phyloP scores from a whole-genome alignment of 2,888 invertebrate species.

The Sisyra nigra region DNA sequence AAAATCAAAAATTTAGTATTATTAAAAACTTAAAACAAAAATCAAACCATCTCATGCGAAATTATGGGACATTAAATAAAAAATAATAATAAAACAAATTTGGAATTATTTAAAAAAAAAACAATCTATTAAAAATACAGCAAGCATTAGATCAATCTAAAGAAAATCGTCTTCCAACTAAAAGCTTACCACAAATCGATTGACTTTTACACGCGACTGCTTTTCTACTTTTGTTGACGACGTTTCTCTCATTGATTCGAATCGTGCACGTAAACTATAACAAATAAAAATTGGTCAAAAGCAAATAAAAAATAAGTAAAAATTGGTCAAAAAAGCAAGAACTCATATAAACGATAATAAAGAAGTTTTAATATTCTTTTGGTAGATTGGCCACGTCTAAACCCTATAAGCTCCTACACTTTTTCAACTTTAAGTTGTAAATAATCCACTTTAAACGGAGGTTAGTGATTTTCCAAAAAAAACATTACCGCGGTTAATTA shows the following conservation, averaged over 20 bases:
- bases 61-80: neutral
- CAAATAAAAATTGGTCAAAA: constrained; percentile 6
- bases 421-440: too few species aligned
- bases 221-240: constrained; percentile 30
- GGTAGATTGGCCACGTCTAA: too few species aligned
- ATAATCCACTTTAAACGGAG: too few species aligned
- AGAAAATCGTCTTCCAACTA: neutral
- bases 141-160: neutral
- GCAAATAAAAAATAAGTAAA: too few species aligned
- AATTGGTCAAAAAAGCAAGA: neutral
- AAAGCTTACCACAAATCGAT: constrained; percentile 78
- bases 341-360: too few species aligned
- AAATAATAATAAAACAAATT: constrained; percentile 1
- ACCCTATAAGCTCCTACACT: too few species aligned
- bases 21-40: neutral
- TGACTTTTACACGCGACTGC: constrained; percentile 53
- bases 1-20: neutral
- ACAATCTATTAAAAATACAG: constrained; percentile 1
- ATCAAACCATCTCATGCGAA: constrained; percentile 5
- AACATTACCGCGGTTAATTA: too few species aligned
- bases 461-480: too few species aligned
- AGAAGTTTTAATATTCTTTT: too few species aligned
- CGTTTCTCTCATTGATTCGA: constrained; percentile 64
- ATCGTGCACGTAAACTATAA: constrained; percentile 64
- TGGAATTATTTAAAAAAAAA: neutral